Base-by-base conservation (phyloP, 1,140 invertebrate species). In the Bombus sylvicola region DNA sequence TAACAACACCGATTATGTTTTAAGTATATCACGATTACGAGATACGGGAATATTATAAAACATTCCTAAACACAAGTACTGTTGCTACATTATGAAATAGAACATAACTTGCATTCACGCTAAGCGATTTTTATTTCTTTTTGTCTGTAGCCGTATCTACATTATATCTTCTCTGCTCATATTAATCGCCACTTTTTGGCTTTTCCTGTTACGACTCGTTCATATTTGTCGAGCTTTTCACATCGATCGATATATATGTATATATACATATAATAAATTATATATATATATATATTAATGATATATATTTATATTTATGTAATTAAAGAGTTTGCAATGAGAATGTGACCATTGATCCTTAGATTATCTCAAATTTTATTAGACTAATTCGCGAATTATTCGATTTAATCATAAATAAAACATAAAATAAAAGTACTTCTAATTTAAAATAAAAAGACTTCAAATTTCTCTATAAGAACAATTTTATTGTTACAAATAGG, bases 21-120 rank as follows among this genome's bases (percentile, higher is more conserved):
- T 80, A 80, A 37, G 34, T 53, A 62, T 88, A 84, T 87, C 71
- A 86, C 43, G 10, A 75, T 81, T 81, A 68, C 9, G 15, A 81
- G 34, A 71, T 73, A 75, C 68, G 69, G 89, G 34, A 76, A 87
- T 85, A 75, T 86, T 89, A 81, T 88, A 87, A 62, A 88, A 78
- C 76, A 89, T 88, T 88, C 64, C 81, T 87, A 47, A 76, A 41
- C 34, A 59, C 43, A 72, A 34, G 28, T 72, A 81, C 53, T 39
- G 39, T 85, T 79, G 75, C 66, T 71, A 31, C 75, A 53, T 68
- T 83, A 83, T 69, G 39, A 57, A 31, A 69, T 69, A 69, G 34
- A 64, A 62, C 28, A 57, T 69, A 83, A 53, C 62, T 83, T 53
- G 37, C 18, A 83, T 83, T 57, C 73, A 83, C 22, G 62, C 62